Evolutionary conservation across 2,113 vertebrate genomes (phyloP), one percentile per base, ranked within the genome.

Genomic region (Chamaetylas fuelleborni): DNA sequence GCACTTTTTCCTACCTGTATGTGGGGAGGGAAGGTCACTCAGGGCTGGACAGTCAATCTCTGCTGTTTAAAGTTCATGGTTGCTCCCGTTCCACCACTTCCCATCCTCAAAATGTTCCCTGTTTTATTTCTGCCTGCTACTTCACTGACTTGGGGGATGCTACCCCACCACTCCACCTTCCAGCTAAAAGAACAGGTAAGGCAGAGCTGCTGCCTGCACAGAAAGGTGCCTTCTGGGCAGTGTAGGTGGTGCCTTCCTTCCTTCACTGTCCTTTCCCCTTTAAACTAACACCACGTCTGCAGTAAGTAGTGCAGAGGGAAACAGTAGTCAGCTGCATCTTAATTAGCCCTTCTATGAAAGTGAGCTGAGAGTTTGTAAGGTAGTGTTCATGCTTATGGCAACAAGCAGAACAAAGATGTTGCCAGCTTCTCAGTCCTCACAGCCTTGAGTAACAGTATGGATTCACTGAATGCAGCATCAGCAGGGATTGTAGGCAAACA

Each of bases 121-220:
- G 60, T 92, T 94, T 94, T 78, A 90, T 96, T 96, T 72, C 87
- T 96, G 50, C 62, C 58, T 73, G 77, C 74, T 57, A 47, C 60
- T 92, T 45, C 78, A 90, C 71, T 93, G 94, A 16, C 71, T 82
- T 0, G 11, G 93, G 93, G 90, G 57, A 70, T 1, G 33, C n/a
- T 90, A 86, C 66, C 93, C 93, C 93, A 45, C 50, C 16, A 4
- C 87, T 92, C 31, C 1, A 0, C 70, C 81, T 81, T 82, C 87
- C 93, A 95, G 94, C 92, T 96, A 51, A 93, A 87, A 86, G 94
- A 93, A 80, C 92, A 96, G 93, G 90, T 93, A 95, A 97, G 94
- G 93, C 87, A 95, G 90, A 83, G 67, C 38, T 82, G 66, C 84
- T 70, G 79, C 81, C 90, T 91, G 62, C 54, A 65, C 0, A 0